A percentile compares a stretch with the other conserved stretches of the same genome.
Evolutionary conservation across 2,797 vertebrate species (phyloP).

Genomic region (Vespertilio murinus): DNA sequence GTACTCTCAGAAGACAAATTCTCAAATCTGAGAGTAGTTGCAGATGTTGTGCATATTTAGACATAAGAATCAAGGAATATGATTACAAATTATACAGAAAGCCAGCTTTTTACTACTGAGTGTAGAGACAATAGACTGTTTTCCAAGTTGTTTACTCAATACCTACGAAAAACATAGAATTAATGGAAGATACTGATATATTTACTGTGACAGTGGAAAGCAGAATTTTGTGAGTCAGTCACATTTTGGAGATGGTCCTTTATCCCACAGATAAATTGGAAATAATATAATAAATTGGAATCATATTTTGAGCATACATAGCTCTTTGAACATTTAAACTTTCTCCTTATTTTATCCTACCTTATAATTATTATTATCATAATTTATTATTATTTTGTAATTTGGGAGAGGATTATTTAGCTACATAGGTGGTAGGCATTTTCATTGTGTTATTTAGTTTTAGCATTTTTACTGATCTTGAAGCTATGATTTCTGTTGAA

Average conservation of each 20-base stretch:
- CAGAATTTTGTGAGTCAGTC: constrained; percentile 48
- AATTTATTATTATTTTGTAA: background rate
- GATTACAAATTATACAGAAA: constrained; percentile 36
- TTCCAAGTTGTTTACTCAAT: background rate
- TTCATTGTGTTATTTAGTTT: background rate
- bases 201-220: background rate
- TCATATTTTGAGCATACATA: constrained; percentile 13
- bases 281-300: constrained; percentile 20
- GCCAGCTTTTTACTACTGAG: background rate
- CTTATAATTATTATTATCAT: background rate
- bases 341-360: background rate
- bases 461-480: background rate
- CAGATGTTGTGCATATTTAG: constrained; percentile 26
- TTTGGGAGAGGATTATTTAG: background rate
- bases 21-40: background rate
- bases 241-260: constrained; percentile 15
- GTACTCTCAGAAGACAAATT: background rate
- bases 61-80: background rate
- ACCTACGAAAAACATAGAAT: constrained; percentile 2
- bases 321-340: background rate
- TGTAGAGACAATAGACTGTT: background rate
- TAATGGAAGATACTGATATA: background rate
- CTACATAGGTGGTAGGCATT: background rate
- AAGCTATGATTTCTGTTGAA: background rate
- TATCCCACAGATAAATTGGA: background rate